phyloP scores from a whole-genome alignment of 2,113 vertebrate genomes.

The Callorhinus ursinus region DNA sequence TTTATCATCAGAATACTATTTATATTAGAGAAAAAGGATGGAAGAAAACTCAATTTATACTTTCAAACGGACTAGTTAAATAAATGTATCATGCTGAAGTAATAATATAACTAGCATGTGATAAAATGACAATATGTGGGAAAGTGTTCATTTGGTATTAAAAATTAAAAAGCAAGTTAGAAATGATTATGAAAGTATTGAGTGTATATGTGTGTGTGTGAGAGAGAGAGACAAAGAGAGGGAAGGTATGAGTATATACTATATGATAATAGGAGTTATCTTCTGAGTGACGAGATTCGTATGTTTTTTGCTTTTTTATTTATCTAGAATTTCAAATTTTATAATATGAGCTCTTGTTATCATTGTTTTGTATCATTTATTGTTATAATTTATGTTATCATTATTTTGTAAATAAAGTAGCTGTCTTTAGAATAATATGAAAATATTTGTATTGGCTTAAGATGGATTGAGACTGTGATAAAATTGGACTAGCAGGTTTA shows the following conservation, averaged over 20 bases:
- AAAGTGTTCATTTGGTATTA: conserved; percentile 30
- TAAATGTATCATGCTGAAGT: not conserved
- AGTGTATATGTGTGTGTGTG: not conserved
- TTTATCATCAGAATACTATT: conserved; percentile 30
- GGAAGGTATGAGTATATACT: not conserved
- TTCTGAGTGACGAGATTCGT: not conserved
- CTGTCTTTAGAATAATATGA: not conserved
- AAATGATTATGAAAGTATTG: conserved; percentile 29
- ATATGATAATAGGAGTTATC: not conserved
- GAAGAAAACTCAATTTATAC: not conserved
- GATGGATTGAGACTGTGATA: not conserved
- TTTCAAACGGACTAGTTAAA: not conserved
- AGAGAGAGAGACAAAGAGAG: not conserved
- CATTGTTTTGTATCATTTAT: not conserved
- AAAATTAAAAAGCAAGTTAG: not conserved
- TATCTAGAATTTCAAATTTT: conserved; percentile 25
- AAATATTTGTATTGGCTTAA: not conserved
- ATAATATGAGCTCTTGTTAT: not conserved
- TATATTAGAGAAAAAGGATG: not conserved
- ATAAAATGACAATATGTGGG: not conserved
- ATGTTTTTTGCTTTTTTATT: not conserved
- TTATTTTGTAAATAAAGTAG: not conserved
- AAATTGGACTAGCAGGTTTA: not conserved
- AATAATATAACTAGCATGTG: not conserved
- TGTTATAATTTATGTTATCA: not conserved